phyloP scores from a whole-genome alignment of 2,888 invertebrate species.

The Periphyllus acericola region DNA sequence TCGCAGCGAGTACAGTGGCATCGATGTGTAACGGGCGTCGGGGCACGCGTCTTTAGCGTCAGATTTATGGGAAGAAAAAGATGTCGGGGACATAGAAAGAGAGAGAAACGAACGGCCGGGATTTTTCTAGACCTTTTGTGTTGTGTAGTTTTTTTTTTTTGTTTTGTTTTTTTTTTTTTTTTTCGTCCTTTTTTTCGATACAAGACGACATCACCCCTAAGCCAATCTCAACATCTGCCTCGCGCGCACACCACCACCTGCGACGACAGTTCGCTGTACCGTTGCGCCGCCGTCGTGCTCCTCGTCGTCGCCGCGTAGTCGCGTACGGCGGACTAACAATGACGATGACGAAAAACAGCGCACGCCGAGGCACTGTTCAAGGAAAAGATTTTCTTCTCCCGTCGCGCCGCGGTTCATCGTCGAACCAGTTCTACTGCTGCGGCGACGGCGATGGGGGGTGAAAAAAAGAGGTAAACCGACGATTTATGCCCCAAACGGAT shows the following conservation, averaged over 20 bases:
- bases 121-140: constrained; percentile 46
- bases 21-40: constrained; percentile 19
- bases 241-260: constrained; percentile 52
- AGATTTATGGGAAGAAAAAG: constrained; percentile 57
- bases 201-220: constrained; percentile 55
- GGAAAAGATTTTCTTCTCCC: constrained; percentile 8
- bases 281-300: constrained; percentile 19
- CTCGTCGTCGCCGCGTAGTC: background rate
- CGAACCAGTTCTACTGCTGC: background rate
- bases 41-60: constrained; percentile 58
- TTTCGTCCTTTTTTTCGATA: constrained; percentile 34
- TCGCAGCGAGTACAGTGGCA: background rate
- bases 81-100: constrained; percentile 1
- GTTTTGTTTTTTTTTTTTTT: constrained; percentile 21
- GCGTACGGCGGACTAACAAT: constrained; percentile 25
- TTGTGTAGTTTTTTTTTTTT: background rate
- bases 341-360: background rate
- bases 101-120: constrained; percentile 34
- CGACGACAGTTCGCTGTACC: constrained; percentile 19
- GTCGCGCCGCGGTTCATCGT: background rate
- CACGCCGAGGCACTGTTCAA: too few species aligned
- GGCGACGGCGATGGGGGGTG: background rate
- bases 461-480: constrained; percentile 32
- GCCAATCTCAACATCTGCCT: constrained; percentile 58
- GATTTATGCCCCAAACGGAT: background rate